Evolutionary conservation across 2,113 vertebrate genomes (phyloP).

Genomic region (Campylomormyrus tamandua): DNA sequence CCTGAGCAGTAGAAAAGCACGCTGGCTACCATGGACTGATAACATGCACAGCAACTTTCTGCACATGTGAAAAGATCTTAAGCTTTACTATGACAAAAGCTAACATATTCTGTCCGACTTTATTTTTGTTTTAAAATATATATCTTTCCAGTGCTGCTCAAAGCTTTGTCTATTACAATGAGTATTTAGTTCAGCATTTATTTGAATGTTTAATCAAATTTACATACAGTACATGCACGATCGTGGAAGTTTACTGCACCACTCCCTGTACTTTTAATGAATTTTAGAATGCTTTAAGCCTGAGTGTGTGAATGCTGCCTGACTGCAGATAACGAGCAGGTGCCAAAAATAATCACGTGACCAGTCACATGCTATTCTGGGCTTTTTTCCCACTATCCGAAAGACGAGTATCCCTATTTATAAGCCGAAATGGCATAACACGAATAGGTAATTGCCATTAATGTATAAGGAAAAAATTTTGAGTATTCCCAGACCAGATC

Average conservation of each 20-base stretch:
- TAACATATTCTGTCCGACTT: neutral
- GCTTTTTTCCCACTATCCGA: neutral
- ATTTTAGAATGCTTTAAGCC: neutral
- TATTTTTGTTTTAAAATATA: neutral
- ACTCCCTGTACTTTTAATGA: neutral
- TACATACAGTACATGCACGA: neutral
- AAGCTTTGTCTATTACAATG: neutral
- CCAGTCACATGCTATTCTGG: neutral
- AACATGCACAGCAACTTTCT: neutral
- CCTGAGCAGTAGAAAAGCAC: neutral
- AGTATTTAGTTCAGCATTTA: neutral
- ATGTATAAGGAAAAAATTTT: neutral
- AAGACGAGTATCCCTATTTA: neutral
- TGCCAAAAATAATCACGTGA: neutral
- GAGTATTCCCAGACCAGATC: neutral
- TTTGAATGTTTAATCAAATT: neutral
- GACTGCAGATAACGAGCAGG: neutral
- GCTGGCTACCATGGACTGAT: neutral
- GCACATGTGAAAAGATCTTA: neutral
- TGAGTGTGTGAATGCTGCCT: neutral
- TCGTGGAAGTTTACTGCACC: neutral
- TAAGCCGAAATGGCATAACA: neutral
- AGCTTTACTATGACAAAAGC: neutral
- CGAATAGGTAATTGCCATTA: neutral
- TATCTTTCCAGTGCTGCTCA: neutral